Evolutionary conservation across 2,113 vertebrate genomes (phyloP).

Genomic region (Gulo gulo): DNA sequence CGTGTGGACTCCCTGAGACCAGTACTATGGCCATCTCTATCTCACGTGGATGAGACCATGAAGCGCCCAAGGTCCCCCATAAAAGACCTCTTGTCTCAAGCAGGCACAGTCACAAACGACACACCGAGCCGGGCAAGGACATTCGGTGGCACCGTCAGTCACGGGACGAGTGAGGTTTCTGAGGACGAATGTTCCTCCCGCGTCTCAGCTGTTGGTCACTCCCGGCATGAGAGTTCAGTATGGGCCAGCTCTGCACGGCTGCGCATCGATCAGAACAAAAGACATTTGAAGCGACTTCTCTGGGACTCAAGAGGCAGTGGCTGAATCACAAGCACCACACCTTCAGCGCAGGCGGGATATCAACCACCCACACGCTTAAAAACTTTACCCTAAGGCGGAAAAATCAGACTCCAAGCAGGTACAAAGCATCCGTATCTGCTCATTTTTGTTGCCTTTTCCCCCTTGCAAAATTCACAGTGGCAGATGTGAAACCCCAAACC

Average conservation of each 20-base stretch:
- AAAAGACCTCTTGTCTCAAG: too few relatives aligned
- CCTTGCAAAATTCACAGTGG: not conserved
- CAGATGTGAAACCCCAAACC: not conserved
- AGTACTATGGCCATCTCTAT: rapidly evolving
- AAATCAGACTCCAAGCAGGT: not conserved
- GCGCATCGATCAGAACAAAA: not conserved
- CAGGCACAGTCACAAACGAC: rapidly evolving
- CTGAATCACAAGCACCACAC: not conserved
- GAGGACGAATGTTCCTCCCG: not conserved
- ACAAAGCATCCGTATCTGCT: not conserved
- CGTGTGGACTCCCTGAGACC: rapidly evolving
- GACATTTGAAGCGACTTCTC: not conserved
- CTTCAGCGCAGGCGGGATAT: not conserved
- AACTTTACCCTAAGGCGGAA: not conserved
- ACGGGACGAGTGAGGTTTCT: rapidly evolving
- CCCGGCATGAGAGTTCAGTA: not conserved
- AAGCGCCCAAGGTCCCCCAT: rapidly evolving
- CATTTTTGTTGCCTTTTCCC: not conserved
- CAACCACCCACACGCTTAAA: not conserved
- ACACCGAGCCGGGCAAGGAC: not conserved
- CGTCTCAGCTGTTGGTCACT: not conserved
- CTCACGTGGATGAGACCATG: not conserved
- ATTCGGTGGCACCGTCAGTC: rapidly evolving
- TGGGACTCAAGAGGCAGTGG: not conserved
- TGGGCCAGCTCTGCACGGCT: not conserved